Base-by-base conservation (phyloP, 2,797 vertebrate genomes). In the Xiphophorus birchmanni region DNA sequence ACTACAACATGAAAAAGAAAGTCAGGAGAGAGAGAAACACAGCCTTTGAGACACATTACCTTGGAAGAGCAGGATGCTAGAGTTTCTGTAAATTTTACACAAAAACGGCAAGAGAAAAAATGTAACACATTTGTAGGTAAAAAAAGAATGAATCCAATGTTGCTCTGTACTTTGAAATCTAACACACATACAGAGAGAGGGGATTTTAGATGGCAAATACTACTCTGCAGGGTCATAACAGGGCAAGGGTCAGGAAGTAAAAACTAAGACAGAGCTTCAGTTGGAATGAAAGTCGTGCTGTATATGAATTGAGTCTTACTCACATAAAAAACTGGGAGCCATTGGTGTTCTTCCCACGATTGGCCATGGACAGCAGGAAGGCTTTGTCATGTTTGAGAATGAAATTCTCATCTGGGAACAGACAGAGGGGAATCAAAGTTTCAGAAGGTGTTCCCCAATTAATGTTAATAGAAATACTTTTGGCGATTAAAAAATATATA, bases 11-110 rank as follows among this genome's bases (percentile, higher is more conserved):
- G 88, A 93, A 90, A 89, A 95, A 95, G 92, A 96, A 77, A 95
- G 90, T 96, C 95, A 96, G 96, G 95, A 96, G 95, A 97, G 82
- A 97, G 95, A 97, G 93, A 97, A 95, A 96, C 96, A 97, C 97
- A 98, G 97, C 98, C 97, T 98, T 97, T 97, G 96, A 98, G 96
- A 98, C 96, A 99, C 97, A 97, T 99, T 99, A 99, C 98, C 98
- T 99, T 99, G 97, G 97, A 97, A 97, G 97, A 96, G 97, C 97
- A 98, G 97, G 98, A 96, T 97, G 97, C 97, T 99, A 99, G 97
- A 97, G 97, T 97, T 98, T 99, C 98, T 99, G 98, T 96, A 99
- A 99, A 99, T 99, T 97, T 99, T 99, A 98, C 98, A 99, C 97
- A 99, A 99, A 94, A 99, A 99, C 92, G 97, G 98, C 98, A 99